Evolutionary conservation across 2,888 invertebrate genomes (phyloP).

Genomic region (Linnaemya vulpina): DNA sequence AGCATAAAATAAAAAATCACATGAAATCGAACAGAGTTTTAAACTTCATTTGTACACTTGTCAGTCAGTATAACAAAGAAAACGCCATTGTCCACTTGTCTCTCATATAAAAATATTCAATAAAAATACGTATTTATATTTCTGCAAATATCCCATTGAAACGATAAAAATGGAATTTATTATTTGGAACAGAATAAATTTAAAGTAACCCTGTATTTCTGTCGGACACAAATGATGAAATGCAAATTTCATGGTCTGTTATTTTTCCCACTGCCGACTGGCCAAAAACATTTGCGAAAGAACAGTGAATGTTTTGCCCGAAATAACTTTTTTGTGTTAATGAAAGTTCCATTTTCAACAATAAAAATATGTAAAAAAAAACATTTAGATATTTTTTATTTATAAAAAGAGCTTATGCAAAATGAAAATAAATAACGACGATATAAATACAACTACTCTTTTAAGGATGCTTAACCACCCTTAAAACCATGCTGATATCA

Average conservation of each 20-base stretch:
- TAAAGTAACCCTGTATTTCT: neutral
- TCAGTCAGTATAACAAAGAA: neutral
- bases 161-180: conserved; percentile 6
- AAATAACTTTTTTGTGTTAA: conserved; percentile 23
- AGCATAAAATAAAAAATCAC: neutral
- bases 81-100: neutral
- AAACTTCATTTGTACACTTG: neutral
- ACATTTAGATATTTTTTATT: conserved; percentile 11
- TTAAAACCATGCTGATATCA: neutral
- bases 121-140: conserved; percentile 17
- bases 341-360: conserved; percentile 26
- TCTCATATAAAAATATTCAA: neutral
- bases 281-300: neutral
- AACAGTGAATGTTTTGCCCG: neutral
- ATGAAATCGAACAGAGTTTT: neutral
- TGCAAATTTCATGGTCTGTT: conserved; percentile 27
- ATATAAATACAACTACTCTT: conserved; percentile 12
- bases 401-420: conserved; percentile 33
- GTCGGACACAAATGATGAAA: conserved; percentile 8
- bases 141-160: neutral
- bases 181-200: neutral
- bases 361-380: conserved; percentile 14
- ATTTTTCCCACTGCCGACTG: conserved; percentile 16
- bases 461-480: conserved; percentile 6
- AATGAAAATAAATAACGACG: conserved; percentile 46